Conservation (phyloP, 35 echinoderm and acorn worm species). For the Patiria miniata region DNA sequence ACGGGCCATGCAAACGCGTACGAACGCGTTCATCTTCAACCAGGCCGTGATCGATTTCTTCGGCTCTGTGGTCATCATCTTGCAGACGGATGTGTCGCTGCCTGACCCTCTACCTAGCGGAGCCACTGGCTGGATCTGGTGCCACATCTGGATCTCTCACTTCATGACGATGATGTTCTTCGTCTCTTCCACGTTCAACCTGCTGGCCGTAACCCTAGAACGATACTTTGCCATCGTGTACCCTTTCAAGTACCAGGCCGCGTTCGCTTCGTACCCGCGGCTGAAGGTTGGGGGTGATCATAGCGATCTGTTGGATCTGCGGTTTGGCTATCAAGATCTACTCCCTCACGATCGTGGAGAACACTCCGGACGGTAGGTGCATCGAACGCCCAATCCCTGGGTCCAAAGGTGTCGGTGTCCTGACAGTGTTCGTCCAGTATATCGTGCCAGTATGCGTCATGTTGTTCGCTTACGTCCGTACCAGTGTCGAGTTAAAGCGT, state of each 20-base stretch:
- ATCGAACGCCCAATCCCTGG: neutral
- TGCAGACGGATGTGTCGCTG: neutral
- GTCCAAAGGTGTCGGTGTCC: conserved; percentile 1
- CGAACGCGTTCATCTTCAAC: conserved; percentile 56
- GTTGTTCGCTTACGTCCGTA: conserved; percentile 32
- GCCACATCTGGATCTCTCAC: conserved; percentile 60
- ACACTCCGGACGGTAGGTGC: neutral
- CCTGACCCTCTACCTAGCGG: neutral
- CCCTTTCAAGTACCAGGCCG: conserved; percentile 38
- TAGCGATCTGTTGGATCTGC: conserved; percentile 18
- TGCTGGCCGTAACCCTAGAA: conserved; percentile 63
- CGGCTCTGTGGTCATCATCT: conserved; percentile 31
- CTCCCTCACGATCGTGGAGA: neutral
- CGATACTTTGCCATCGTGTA: conserved; percentile 72
- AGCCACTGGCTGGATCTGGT: conserved; percentile 40
- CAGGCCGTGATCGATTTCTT: conserved; percentile 43
- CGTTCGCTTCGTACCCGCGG: neutral
- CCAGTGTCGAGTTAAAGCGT: too few species aligned
- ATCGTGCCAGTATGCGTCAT: conserved; percentile 35
- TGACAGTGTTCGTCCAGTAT: conserved; percentile 30
- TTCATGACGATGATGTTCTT: conserved; percentile 46
- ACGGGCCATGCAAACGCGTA: neutral
- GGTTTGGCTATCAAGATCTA: conserved; percentile 1
- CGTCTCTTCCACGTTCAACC: conserved; percentile 59
- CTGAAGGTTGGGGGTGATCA: neutral